phyloP scores from a whole-genome alignment of 2,888 invertebrate genomes.

The Hipparchia sbordonii region DNA sequence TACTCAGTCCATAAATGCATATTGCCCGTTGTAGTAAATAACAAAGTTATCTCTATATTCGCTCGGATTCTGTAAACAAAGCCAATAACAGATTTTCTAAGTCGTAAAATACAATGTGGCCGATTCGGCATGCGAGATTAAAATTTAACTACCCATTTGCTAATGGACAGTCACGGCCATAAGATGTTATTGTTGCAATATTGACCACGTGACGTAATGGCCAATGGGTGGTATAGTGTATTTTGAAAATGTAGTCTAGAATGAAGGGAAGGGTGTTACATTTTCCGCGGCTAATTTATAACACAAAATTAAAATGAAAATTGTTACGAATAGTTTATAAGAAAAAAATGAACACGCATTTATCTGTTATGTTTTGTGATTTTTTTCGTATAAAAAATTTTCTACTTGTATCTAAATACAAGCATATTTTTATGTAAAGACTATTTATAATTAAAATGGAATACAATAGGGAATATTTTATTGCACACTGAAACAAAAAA shows the following conservation, averaged over 20 bases:
- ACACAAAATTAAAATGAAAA: no score
- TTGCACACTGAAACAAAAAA: no score
- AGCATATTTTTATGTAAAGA: no score
- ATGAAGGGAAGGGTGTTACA: neutral
- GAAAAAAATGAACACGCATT: no score
- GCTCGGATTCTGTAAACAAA: slow-evolving; percentile 33
- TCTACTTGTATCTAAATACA: no score
- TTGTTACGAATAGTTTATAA: no score
- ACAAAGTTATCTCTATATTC: slow-evolving; percentile 23
- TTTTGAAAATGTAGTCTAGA: slow-evolving; percentile 22
- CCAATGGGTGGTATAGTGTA: slow-evolving; percentile 23
- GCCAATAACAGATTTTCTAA: slow-evolving; percentile 38
- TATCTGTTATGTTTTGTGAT: no score
- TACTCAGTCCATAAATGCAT: slow-evolving; percentile 3
- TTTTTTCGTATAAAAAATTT: no score
- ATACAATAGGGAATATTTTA: no score
- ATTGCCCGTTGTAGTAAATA: slow-evolving; percentile 13
- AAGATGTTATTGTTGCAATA: slow-evolving; percentile 32
- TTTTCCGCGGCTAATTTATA: no score
- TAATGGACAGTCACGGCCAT: slow-evolving; percentile 39
- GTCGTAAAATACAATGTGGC: slow-evolving; percentile 38
- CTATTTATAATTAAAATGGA: no score
- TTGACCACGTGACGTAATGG: slow-evolving; percentile 34
- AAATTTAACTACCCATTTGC: slow-evolving; percentile 54
- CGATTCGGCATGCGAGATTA: slow-evolving; percentile 43